Evolutionary conservation across 2,797 vertebrate species (phyloP), one percentile per base, ranked within the genome.

Genomic region (Helostoma temminkii): DNA sequence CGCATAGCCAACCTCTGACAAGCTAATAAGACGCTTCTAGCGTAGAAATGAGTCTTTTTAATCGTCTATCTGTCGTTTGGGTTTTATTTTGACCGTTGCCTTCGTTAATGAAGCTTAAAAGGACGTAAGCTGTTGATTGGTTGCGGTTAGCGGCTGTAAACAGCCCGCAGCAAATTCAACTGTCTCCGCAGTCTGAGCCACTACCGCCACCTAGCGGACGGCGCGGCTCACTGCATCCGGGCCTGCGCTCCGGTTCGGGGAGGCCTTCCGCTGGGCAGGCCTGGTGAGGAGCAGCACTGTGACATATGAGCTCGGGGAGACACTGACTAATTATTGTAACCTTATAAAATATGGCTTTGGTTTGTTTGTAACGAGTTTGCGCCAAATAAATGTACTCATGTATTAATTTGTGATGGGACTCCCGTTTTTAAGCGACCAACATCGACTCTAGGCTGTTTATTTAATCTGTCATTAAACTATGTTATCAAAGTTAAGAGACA

Each of bases 171-270:
- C 24, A 6, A 57, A 26, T 34, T 2, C 2, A 26, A 37, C 6
- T 1, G 0, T 21, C 18, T 1, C 3, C 39, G 3, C 72, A 47
- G 7, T 60, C 65, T 32, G 67, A 15, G 6, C 25, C 62, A 59
- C 48, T 49, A 71, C 25, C 82, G 74, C 87, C 89, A 59, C 83
- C 74, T 2, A 48, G 76, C 53, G 89, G 78, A 21, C 18, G 16
- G 4, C 0, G 0, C 1, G 9, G 0, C 11, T 1, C 21, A 19
- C 62, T 79, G 2, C 79, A 66, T 0, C 5, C 6, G 18, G 70
- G 66, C 70, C 66, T 43, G 25, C 2, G n/a, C 5, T 15, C 0
- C 7, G 18, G 39, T 11, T 1, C 2, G 22, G 11, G 12, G 3
- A 7, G 15, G 81, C 84, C 84, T 78, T 25, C 14, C 6, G 12